These are phyloP conservation scores for Drosophila mulleri DNA, from an alignment of 2,888 invertebrate species.

Conservation along the genomic window DNA sequence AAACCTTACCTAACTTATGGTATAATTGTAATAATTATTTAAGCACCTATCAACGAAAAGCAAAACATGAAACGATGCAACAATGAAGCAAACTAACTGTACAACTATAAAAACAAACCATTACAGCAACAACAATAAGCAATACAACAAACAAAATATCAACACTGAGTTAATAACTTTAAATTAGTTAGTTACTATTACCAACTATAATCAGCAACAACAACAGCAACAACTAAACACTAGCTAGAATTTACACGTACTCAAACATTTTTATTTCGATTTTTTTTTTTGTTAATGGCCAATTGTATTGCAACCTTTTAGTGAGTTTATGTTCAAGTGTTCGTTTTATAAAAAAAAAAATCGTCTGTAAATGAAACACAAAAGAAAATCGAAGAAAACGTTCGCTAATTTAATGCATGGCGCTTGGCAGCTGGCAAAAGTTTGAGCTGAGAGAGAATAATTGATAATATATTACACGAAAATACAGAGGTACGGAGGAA, in stretches of 20 bases:
- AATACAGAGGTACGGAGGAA: constrained; percentile 8
- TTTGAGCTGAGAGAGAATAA: constrained; percentile 42
- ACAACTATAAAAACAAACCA: constrained; percentile 36
- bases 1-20: constrained; percentile 51
- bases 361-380: constrained; percentile 11
- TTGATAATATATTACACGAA: constrained; percentile 23
- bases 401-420: constrained; percentile 35
- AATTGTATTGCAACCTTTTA: constrained; percentile 50
- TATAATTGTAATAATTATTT: constrained; percentile 58
- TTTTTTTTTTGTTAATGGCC: constrained; percentile 16
- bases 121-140: constrained; percentile 55
- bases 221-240: neutral
- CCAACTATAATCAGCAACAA: constrained; percentile 25
- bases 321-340: constrained; percentile 48
- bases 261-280: constrained; percentile 29
- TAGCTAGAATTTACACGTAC: constrained; percentile 39
- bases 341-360: constrained; percentile 27
- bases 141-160: constrained; percentile 61
- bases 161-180: constrained; percentile 60
- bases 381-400: constrained; percentile 11
- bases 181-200: constrained; percentile 53
- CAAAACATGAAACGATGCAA: constrained; percentile 37
- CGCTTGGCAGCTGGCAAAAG: constrained; percentile 58
- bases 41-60: constrained; percentile 64
- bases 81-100: constrained; percentile 42